A percentile compares a stretch with the other conserved stretches of the same genome.
These are phyloP conservation scores for Centropus bengalensis DNA, from an alignment of 2,113 vertebrate genomes.

Conservation along the genomic window DNA sequence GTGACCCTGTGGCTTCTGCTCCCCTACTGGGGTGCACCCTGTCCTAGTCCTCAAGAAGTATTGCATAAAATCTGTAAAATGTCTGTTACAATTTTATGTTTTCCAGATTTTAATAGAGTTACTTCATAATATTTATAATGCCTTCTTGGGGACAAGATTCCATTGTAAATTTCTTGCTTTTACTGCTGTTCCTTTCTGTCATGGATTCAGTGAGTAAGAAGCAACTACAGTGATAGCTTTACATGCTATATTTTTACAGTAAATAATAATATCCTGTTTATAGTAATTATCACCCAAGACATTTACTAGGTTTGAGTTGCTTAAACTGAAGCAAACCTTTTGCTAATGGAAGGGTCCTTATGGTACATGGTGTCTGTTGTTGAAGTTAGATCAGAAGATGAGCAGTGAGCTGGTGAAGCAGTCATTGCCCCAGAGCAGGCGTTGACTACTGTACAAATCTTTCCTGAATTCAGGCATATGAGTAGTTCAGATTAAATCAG, in stretches of 20 bases:
- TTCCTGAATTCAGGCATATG: background rate
- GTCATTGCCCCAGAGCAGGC: background rate
- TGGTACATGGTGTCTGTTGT: fast-evolving
- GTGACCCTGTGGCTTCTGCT: background rate
- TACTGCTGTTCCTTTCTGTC: background rate
- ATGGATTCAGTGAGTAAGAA: background rate
- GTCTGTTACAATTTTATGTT: background rate
- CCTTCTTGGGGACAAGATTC: background rate
- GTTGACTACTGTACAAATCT: background rate
- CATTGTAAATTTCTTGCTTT: background rate
- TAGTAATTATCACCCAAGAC: background rate
- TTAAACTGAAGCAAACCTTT: background rate
- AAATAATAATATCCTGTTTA: background rate
- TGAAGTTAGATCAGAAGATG: background rate
- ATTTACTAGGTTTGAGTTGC: background rate
- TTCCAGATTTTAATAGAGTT: background rate
- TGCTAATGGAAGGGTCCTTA: background rate
- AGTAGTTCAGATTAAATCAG: background rate
- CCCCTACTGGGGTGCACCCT: background rate
- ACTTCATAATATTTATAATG: background rate
- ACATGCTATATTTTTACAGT: background rate
- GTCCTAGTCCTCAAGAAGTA: background rate
- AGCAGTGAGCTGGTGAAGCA: background rate
- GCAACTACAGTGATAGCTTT: background rate
- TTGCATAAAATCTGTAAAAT: background rate